A percentile compares a stretch with the other conserved stretches of the same genome.
Conservation (phyloP, 1,140 invertebrate species). For the Neodiprion lecontei region DNA sequence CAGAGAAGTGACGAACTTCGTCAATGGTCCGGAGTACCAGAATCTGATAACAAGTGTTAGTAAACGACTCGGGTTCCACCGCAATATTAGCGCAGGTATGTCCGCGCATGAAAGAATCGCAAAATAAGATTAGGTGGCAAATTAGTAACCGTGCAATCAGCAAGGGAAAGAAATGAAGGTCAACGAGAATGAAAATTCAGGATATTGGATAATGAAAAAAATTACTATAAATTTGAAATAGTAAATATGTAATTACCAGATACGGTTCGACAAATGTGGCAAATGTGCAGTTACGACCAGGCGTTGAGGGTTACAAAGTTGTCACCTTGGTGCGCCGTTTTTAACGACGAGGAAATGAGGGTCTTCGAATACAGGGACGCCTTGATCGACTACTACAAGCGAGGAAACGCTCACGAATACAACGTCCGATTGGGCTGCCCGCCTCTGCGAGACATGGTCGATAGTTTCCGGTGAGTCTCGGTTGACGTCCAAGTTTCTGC, state of each 20-base stretch:
- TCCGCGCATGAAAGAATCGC: no score
- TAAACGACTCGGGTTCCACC: conserved; percentile 54
- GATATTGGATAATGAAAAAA: background rate
- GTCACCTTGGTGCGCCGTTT: conserved; percentile 60
- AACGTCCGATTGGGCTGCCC: conserved; percentile 56
- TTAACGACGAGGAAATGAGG: conserved; percentile 49
- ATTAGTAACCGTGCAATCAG: no score
- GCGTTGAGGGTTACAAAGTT: conserved; percentile 43
- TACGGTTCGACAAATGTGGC: conserved; percentile 39
- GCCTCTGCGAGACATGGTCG: conserved; percentile 54
- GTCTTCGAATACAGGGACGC: conserved; percentile 56
- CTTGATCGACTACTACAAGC: conserved; percentile 56
- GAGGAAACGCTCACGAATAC: conserved; percentile 51
- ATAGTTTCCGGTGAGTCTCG: conserved; percentile 44
- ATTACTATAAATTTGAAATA: conserved; percentile 1
- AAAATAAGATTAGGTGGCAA: no score
- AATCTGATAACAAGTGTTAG: conserved; percentile 54
- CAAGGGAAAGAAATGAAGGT: background rate
- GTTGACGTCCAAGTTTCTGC: background rate
- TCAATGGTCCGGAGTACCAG: conserved; percentile 48
- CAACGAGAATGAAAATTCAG: background rate
- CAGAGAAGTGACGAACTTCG: conserved; percentile 42
- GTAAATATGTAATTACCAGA: conserved; percentile 19
- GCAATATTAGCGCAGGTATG: conserved; percentile 35
- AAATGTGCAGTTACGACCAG: conserved; percentile 56